phyloP scores from a whole-genome alignment of 1,140 invertebrate genomes.

The Trichomalopsis sarcophagae region DNA sequence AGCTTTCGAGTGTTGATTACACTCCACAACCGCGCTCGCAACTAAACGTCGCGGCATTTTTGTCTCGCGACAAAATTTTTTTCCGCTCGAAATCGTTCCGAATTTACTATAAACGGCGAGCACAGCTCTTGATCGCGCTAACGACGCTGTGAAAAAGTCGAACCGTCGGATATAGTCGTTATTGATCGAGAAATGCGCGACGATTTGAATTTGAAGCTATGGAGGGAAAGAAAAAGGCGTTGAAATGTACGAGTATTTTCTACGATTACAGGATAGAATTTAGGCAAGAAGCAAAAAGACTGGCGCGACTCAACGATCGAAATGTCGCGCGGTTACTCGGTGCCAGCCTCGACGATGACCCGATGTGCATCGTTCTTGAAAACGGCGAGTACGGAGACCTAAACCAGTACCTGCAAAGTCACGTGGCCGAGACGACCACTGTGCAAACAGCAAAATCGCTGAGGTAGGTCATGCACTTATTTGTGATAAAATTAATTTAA shows the following conservation, averaged over 20 bases:
- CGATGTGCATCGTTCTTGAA: conserved; percentile 82
- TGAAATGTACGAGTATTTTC: background rate
- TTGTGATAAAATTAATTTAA: background rate
- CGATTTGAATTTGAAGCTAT: too few species aligned
- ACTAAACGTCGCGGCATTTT: conserved; percentile 45
- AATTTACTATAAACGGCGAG: conserved; percentile 27
- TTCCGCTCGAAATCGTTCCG: conserved; percentile 25
- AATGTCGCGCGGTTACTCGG: conserved; percentile 88
- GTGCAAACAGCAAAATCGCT: conserved; percentile 78
- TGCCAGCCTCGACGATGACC: conserved; percentile 84
- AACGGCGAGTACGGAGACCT: conserved; percentile 82
- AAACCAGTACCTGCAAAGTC: conserved; percentile 86
- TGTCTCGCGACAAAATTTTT: conserved; percentile 48
- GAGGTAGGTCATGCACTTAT: conserved; percentile 70
- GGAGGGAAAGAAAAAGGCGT: background rate
- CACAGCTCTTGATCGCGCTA: conserved; percentile 12
- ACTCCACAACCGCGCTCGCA: conserved; percentile 17
- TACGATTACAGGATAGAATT: conserved; percentile 77
- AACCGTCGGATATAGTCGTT: too few species aligned
- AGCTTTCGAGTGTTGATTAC: conserved; percentile 46
- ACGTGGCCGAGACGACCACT: conserved; percentile 82
- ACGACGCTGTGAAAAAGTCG: background rate
- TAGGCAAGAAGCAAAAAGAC: conserved; percentile 82
- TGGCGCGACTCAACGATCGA: conserved; percentile 84
- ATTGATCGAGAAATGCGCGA: background rate